Evolutionary conservation across 2,113 vertebrate genomes (phyloP), one percentile per base, ranked within the genome.

Genomic region (Phyllostomus discolor): DNA sequence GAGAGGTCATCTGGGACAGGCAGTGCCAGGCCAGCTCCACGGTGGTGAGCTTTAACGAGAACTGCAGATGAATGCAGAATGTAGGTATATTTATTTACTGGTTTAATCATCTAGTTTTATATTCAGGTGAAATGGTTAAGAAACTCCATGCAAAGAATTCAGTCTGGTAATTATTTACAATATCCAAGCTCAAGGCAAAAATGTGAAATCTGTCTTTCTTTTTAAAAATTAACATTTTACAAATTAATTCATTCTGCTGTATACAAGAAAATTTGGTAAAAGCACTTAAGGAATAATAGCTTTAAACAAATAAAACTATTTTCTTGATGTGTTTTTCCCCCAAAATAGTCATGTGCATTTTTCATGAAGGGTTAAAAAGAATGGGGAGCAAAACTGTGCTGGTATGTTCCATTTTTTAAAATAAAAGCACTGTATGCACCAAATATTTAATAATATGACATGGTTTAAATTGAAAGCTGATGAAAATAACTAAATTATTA

Each of bases 401-500:
- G 73, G 7, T 73, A 87, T 90, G 82, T 87, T 92, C 48, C 33
- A 86, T 94, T 38, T 95, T 90, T 90, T 82, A 89, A 96, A 82
- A 86, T 86, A 76, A 92, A 94, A 96, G 4, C 35, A 76, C 41
- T 57, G 1, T 50, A 59, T 38, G 9, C 38, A 66, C 26, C 26
- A 59, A 8, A 82, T 89, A 94, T 72, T 89, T 95, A 94, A 94
- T 73, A 89, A 57, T 70, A 87, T 72, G 70, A 94, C 46, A 90
- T 86, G 59, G 78, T 78, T 95, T 94, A 92, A 87, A 90, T 83
- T 87, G 62, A 94, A 92, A 92, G 62, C 72, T 96, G 33, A 64
- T 78, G 52, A 94, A 96, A 96, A 89, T 92, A 88, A 91, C 52
- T 92, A 78, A 86, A 94, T 96, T 66, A 89, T 75, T 82, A 89